Base-by-base conservation (phyloP, 2,888 invertebrate genomes). In the Chrysodeixis includens region DNA sequence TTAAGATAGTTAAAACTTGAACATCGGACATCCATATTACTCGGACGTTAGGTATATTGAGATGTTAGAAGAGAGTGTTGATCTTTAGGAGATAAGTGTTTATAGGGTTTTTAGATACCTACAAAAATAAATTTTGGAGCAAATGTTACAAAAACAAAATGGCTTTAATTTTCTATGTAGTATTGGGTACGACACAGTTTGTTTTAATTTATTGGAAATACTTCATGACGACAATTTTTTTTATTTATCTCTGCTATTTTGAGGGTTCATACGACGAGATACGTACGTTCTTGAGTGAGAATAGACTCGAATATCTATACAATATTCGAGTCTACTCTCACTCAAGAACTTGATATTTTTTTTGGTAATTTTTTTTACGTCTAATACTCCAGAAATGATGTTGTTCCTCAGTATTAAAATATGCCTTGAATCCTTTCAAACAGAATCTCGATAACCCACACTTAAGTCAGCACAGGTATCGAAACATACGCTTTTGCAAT, bases 401-500 rank as follows among this genome's bases (percentile, higher is more conserved):
- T n/a, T n/a, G n/a, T n/a, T n/a, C n/a, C n/a, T n/a, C 14, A 6
- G 6, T 40, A 40, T n/a, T 14, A n/a, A 40, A 40, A 40, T n/a
- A n/a, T 40, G 35, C n/a, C 14, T 35, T 35, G 35, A 35, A 4
- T 12, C 8, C 18, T 49, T 49, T 49, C 46, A 20, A 49, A 20
- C 10, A 20, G 46, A 49, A 49, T 49, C 18, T 18, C 46, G 46
- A 69, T 57, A 32, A n/a, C 18, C 8, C 30, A 64, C 55, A 55
- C 18, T 26, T 20, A 22, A 81, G 62, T 72, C 69, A 0, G 55
- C 10, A 55, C 70, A 72, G 72, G 81, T 55, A 20, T 66, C 59
- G 30, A 71, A 69, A 68, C 65, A 61, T 53, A 71, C 57, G 49
- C 54, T 20, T 78, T 70, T 75, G 81, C 81, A 79, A 81, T 79